These are phyloP conservation scores for Pheosia gnoma DNA, from an alignment of 2,888 invertebrate genomes.

Conservation along the genomic window DNA sequence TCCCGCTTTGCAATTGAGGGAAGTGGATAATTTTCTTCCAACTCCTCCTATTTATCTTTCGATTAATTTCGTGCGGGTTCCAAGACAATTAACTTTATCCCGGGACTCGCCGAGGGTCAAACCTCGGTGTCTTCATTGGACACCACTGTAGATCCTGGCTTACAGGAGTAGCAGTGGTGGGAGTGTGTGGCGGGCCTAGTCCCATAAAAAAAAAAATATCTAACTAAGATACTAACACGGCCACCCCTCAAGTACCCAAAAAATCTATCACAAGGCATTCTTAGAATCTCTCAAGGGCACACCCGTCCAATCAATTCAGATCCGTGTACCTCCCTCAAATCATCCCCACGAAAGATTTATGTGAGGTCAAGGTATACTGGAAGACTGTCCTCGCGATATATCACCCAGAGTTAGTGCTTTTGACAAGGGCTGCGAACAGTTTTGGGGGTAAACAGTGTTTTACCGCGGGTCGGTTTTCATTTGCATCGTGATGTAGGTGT, in stretches of 20 bases:
- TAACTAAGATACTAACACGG: too few species aligned
- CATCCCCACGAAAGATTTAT: neutral
- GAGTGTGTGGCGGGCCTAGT: too few species aligned
- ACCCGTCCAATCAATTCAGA: constrained; percentile 29
- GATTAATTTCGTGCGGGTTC: too few species aligned
- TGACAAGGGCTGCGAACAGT: constrained; percentile 58
- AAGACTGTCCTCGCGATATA: constrained; percentile 47
- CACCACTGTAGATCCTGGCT: too few species aligned
- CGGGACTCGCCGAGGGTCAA: too few species aligned
- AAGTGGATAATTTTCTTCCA: too few species aligned
- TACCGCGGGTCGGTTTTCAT: constrained; percentile 32
- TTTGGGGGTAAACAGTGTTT: constrained; percentile 36
- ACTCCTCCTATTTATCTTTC: too few species aligned
- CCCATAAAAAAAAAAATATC: too few species aligned
- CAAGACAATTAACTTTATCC: too few species aligned
- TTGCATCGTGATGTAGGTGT: constrained; percentile 40
- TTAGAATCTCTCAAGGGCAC: constrained; percentile 44
- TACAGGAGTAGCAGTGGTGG: too few species aligned
- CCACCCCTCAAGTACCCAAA: constrained; percentile 31
- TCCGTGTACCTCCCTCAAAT: constrained; percentile 10
- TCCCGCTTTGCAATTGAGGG: too few species aligned
- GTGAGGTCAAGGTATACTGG: constrained; percentile 32
- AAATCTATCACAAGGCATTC: constrained; percentile 32
- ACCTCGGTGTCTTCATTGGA: too few species aligned
- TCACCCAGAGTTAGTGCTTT: constrained; percentile 58